These are phyloP conservation scores for Pelobates cultripes DNA, from an alignment of 2,797 vertebrate genomes.

Conservation along the genomic window DNA sequence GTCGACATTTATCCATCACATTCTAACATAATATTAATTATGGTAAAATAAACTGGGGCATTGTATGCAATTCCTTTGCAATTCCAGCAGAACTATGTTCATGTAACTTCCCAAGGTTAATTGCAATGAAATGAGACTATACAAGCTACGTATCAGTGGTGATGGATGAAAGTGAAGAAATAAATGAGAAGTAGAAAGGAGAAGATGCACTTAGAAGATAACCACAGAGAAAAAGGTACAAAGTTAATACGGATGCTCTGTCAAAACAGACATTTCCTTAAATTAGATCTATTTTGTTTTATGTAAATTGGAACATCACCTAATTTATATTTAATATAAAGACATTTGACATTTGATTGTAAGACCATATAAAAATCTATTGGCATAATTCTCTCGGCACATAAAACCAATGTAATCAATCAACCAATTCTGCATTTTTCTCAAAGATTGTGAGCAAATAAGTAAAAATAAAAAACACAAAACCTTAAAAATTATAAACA, in stretches of 20 bases:
- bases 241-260: background rate
- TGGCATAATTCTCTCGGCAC: no score
- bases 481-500: no score
- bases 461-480: no score
- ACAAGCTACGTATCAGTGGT: slow-evolving; percentile 37
- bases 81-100: slow-evolving; percentile 51
- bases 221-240: background rate
- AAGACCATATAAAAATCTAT: no score
- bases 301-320: no score
- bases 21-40: slow-evolving; percentile 68
- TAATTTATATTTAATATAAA: no score
- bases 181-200: slow-evolving; percentile 8
- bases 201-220: slow-evolving; percentile 20
- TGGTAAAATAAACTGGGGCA: slow-evolving; percentile 63
- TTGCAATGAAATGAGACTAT: slow-evolving; percentile 49
- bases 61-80: slow-evolving; percentile 61
- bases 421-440: no score
- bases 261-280: no score
- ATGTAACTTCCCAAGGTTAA: slow-evolving; percentile 50
- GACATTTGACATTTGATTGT: no score
- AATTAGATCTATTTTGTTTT: no score
- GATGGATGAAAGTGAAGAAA: slow-evolving; percentile 32
- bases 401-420: no score
- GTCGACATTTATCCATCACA: slow-evolving; percentile 65
- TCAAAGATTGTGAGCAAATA: no score